A percentile compares a stretch with the other conserved stretches of the same genome.
Evolutionary conservation across 2,113 vertebrate genomes (phyloP).

Genomic region (Malaclemys terrapin): DNA sequence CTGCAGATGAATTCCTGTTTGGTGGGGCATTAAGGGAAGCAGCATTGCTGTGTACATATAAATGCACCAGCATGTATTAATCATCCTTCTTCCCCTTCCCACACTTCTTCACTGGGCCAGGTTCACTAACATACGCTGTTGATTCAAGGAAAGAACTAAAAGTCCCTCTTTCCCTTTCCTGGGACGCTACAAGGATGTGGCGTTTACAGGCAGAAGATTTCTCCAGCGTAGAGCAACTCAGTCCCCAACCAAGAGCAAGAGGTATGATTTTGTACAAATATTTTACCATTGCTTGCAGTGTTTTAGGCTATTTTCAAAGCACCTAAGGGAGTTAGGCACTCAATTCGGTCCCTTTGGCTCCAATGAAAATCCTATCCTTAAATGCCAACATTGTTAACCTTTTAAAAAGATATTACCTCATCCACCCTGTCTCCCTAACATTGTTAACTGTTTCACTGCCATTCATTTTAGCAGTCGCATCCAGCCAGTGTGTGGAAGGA

Average conservation of each 20-base stretch:
- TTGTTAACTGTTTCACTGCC: background rate
- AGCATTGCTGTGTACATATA: background rate
- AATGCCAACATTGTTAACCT: background rate
- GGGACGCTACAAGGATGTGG: background rate
- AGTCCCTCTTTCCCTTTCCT: background rate
- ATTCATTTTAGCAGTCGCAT: background rate
- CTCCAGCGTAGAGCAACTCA: background rate
- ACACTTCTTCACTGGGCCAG: background rate
- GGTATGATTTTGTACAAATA: background rate
- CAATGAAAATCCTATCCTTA: background rate
- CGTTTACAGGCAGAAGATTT: background rate
- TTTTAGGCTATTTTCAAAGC: background rate
- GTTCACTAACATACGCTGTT: background rate
- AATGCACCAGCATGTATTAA: background rate
- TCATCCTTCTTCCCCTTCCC: background rate
- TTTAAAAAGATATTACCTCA: background rate
- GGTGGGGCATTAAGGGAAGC: background rate
- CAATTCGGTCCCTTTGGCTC: background rate
- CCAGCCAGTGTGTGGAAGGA: accelerated
- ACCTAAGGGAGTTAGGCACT: background rate
- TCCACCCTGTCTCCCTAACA: too few relatives aligned
- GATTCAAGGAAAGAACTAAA: background rate
- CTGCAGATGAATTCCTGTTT: background rate
- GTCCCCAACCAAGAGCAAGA: background rate
- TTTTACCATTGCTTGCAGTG: background rate